A percentile compares a stretch with the other conserved stretches of the same genome.
These are phyloP conservation scores for Fukomys damarensis DNA, from an alignment of 2,113 vertebrate genomes.

Conservation along the genomic window DNA sequence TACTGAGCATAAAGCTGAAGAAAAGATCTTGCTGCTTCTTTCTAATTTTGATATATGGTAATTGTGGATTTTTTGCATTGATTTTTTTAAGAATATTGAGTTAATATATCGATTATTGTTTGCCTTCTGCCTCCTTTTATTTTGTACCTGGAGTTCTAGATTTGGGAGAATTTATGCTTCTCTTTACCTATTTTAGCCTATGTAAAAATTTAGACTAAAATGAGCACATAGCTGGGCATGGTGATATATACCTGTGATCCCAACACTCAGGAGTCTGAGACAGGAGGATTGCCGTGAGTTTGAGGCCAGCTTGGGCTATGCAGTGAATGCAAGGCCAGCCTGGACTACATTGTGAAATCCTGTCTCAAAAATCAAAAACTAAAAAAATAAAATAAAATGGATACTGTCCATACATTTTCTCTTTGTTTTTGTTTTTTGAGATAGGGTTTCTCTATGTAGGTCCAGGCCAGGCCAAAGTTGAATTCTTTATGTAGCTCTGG, in stretches of 20 bases:
- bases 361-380: no score
- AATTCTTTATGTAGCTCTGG: background rate
- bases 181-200: background rate
- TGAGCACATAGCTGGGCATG: no score
- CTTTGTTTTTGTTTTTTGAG: background rate
- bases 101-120: background rate
- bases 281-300: no score
- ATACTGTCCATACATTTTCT: background rate
- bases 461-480: background rate
- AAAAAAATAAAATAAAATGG: no score
- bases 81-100: background rate
- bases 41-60: background rate
- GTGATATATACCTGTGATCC: no score
- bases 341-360: no score
- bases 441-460: background rate
- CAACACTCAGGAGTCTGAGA: no score
- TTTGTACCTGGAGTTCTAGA: background rate
- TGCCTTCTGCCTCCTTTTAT: background rate
- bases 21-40: background rate
- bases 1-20: background rate
- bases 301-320: no score
- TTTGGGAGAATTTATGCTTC: background rate
- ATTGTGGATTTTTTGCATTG: background rate
- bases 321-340: no score
- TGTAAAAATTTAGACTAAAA: background rate